Evolutionary conservation across 2,888 invertebrate genomes (phyloP), one percentile per base, ranked within the genome.

Genomic region (Harpalus rufipes): DNA sequence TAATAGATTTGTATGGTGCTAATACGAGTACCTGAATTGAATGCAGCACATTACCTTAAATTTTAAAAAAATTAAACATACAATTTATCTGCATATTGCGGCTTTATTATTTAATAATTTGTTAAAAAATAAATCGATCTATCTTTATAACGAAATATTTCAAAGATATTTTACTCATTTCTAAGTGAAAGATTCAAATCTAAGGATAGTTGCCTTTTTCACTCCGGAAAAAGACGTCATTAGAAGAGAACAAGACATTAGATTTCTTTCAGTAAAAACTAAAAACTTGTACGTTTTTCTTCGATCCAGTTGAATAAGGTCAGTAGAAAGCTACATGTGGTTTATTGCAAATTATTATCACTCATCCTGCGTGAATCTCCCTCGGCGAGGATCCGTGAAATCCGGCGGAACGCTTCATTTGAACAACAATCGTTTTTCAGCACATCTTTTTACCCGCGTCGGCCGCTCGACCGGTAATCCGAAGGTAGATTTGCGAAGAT

Each of bases 371-470:
- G 16, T 61, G 25, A 16, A 18, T 61, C 21, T n/a, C 14, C 16
- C 7, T 21, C 18, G 25, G 39, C 68, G 68, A 8, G n/a, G 68
- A 68, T 14, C 68, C 68, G 68, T 68, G 68, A 68, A 68, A 68
- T 41, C 68, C 39, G 10, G 32, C 41, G 68, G 32, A 68, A 68
- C 68, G 68, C 68, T 39, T 68, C 68, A 68, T 68, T 68, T 68
- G 68, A 68, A 68, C 68, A 68, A 68, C 68, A 68, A 68, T 68
- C 68, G 68, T 68, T 68, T 68, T 68, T 68, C 65, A 65, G 39
- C 32, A 39, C 65, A 65, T 65, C 65, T 65, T 65, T 65, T 65
- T 65, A 25, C 32, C n/a, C 4, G 6, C 12, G 63, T 25, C 39
- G 68, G 39, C 39, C 68, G 14, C 39, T 32, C n/a, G 39, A 14